Evolutionary conservation across 2,888 invertebrate species (phyloP), one percentile per base, ranked within the genome.

Genomic region (Sesia apiformis): DNA sequence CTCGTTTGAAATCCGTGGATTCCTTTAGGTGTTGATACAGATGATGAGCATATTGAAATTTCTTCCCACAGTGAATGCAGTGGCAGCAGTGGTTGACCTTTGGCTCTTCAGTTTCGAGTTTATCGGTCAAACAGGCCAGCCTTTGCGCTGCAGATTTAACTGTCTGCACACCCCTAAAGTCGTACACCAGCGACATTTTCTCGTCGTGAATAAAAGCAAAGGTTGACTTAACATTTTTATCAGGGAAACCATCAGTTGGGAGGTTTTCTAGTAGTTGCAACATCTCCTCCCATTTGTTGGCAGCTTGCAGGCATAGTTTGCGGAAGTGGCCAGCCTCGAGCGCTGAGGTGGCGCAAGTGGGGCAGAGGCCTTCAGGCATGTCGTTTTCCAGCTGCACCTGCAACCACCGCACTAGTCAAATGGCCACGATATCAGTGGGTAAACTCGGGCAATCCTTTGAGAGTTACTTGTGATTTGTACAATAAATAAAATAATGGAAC

Each of bases 351-450:
- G 72, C 76, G 71, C 87, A 88, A 53, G 64, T 23, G 5, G 74
- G 60, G 70, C 86, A 87, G 54, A 87, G 70, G 55, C 76, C 76
- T n/a, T 70, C 57, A 4, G 88, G 87, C 66, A 86, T 74, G 61
- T 70, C 77, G 52, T 72, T 78, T 40, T 78, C 77, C 62, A 66
- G 58, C 67, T 41, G 67, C 69, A 87, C 81, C 88, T 87, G 87
- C 70, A 87, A 86, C 78, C 81, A 86, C 74, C 70, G 66, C 55
- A 73, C 74, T 65, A 69, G 66, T 88, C 79, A 87, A 81, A 70
- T 63, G 70, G 76, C 79, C 84, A 81, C 69, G 70, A 65, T 69
- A 23, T 23, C 23, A 23, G 23, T 23, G 23, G 23, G 23, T 23
- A 23, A 23, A 23, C 23, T 23, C 23, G 2, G 23, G 23, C 1